A percentile compares a stretch with the other conserved stretches of the same genome.
Evolutionary conservation across 1,140 invertebrate species (phyloP).

Genomic region (Muscidifurax raptorellus): DNA sequence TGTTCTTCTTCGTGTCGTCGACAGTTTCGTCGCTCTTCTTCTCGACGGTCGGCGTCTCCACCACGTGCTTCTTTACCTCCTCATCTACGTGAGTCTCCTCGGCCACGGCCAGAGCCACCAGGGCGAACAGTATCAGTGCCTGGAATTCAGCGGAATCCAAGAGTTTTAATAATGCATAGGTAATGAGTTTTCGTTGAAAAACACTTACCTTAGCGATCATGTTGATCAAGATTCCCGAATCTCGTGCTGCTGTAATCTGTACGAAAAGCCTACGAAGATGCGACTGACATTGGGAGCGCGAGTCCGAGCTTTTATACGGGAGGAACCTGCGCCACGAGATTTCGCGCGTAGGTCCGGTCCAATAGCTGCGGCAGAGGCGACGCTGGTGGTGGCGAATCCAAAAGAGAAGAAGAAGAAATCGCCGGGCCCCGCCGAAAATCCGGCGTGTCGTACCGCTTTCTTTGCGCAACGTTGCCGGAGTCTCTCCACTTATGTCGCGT

Average conservation of each 20-base stretch:
- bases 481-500: too few relatives aligned
- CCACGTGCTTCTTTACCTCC: slow-evolving; percentile 48
- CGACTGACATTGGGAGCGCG: not conserved
- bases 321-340: slow-evolving; percentile 46
- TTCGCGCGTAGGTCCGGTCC: slow-evolving; percentile 45
- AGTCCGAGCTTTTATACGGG: slow-evolving; percentile 68
- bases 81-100: slow-evolving; percentile 51
- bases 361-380: not conserved
- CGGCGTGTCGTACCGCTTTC: not conserved
- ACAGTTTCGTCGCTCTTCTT: slow-evolving; percentile 46
- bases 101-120: slow-evolving; percentile 65
- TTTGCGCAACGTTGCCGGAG: not conserved
- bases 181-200: too few relatives aligned
- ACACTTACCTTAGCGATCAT: slow-evolving; percentile 39
- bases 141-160: slow-evolving; percentile 37
- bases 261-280: slow-evolving; percentile 11
- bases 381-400: slow-evolving; percentile 51
- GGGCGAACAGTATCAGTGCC: slow-evolving; percentile 61
- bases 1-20: slow-evolving; percentile 60
- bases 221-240: not conserved
- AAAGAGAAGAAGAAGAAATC: slow-evolving; percentile 51
- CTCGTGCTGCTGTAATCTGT: not conserved
- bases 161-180: not conserved
- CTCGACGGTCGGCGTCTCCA: slow-evolving; percentile 51
- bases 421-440: slow-evolving; percentile 29